Percentiles rank a stretch among this genome's conserved stretches.
Evolutionary conservation across 2,888 invertebrate genomes (phyloP).

Genomic region (Hypercompe scribonia): DNA sequence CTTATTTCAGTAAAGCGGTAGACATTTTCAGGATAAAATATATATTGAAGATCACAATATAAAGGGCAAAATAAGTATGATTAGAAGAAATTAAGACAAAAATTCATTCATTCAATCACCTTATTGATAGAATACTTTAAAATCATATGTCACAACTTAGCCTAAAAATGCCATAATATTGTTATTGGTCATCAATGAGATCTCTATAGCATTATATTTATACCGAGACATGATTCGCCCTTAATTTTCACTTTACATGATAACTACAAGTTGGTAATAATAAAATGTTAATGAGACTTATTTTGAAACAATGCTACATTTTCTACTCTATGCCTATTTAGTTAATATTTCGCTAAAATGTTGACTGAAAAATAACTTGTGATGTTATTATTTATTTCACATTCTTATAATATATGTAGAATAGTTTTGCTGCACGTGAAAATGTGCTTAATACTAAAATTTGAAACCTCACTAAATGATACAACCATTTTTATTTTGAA

Average conservation of each 20-base stretch:
- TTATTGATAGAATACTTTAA: slow-evolving; percentile 64
- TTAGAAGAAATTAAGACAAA: slow-evolving; percentile 57
- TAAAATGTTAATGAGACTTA: slow-evolving; percentile 74
- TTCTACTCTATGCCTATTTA: slow-evolving; percentile 70
- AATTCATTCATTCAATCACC: slow-evolving; percentile 56
- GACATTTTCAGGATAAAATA: slow-evolving; percentile 74
- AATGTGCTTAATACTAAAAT: slow-evolving; percentile 68
- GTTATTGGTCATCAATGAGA: slow-evolving; percentile 86
- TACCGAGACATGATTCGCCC: slow-evolving; percentile 75
- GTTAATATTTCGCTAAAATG: slow-evolving; percentile 59
- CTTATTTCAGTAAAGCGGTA: slow-evolving; percentile 84
- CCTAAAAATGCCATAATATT: slow-evolving; percentile 85
- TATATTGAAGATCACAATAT: slow-evolving; percentile 73
- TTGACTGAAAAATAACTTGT: slow-evolving; percentile 64
- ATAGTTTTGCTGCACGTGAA: slow-evolving; percentile 53
- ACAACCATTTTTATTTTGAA: slow-evolving; percentile 70
- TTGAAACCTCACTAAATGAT: slow-evolving; percentile 67
- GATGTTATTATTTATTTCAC: slow-evolving; percentile 54
- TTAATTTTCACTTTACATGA: slow-evolving; percentile 73
- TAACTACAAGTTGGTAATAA: slow-evolving; percentile 74
- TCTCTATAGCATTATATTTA: slow-evolving; percentile 82
- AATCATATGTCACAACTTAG: slow-evolving; percentile 73
- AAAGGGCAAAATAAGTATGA: slow-evolving; percentile 68
- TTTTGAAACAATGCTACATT: slow-evolving; percentile 76
- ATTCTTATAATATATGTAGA: slow-evolving; percentile 49